Conservation (phyloP, 2,113 vertebrate genomes). For the Prolemur simus region DNA sequence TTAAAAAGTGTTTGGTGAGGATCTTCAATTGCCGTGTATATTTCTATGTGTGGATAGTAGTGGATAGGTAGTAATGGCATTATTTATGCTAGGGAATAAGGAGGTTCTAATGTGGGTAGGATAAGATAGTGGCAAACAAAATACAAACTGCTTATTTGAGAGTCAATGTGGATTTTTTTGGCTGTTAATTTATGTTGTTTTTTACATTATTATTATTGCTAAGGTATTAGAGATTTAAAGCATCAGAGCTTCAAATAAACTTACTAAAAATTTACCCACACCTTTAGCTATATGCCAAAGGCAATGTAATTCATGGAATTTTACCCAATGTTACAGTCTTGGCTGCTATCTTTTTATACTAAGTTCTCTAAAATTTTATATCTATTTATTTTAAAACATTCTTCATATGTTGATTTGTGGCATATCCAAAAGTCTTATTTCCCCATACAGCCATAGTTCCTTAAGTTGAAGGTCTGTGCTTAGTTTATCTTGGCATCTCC, state of each 20-base stretch:
- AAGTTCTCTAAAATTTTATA: neutral
- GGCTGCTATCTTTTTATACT: neutral
- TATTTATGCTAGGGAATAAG: neutral
- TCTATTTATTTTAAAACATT: neutral
- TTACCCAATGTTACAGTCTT: neutral
- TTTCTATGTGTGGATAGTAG: neutral
- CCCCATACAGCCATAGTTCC: neutral
- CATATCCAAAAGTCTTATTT: neutral
- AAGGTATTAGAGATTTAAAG: neutral
- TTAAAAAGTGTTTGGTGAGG: neutral
- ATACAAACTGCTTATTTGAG: neutral
- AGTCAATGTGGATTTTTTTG: neutral
- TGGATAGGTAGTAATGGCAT: neutral
- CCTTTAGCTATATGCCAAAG: neutral
- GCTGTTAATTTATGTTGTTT: neutral
- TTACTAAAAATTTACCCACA: neutral
- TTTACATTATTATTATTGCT: neutral
- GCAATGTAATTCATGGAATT: neutral
- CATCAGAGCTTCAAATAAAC: neutral
- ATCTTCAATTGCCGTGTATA: neutral
- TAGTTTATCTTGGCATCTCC: neutral
- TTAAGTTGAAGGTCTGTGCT: neutral
- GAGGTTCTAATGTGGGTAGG: neutral
- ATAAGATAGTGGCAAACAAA: neutral
- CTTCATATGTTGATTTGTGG: neutral